Percentiles rank a stretch among this genome's conserved stretches.
phyloP scores from a whole-genome alignment of 2,888 invertebrate genomes.

The Epiblema foenella region DNA sequence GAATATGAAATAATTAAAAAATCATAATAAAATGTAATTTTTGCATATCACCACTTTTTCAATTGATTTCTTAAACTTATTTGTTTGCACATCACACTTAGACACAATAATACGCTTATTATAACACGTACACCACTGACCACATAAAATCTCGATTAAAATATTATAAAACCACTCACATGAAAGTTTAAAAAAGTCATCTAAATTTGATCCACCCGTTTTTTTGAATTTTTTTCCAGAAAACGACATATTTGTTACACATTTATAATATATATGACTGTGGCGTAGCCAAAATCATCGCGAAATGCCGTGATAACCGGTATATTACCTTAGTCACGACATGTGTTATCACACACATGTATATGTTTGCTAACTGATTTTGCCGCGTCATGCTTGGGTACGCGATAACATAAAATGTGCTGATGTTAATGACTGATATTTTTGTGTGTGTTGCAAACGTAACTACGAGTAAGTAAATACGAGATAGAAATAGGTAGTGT shows the following conservation, averaged over 20 bases:
- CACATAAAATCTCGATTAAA: background rate
- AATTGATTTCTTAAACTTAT: background rate
- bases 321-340: conserved; percentile 33
- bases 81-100: background rate
- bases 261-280: conserved; percentile 22
- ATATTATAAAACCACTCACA: conserved; percentile 57
- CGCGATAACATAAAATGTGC: conserved; percentile 5
- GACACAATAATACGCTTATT: background rate
- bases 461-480: too few species aligned
- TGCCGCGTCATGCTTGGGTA: conserved; percentile 26
- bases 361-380: conserved; percentile 1
- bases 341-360: background rate
- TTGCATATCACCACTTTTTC: background rate
- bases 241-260: conserved; percentile 61
- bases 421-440: background rate
- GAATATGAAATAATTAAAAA: background rate
- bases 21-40: background rate
- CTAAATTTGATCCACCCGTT: conserved; percentile 64
- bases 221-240: conserved; percentile 68
- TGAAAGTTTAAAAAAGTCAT: conserved; percentile 59
- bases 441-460: background rate
- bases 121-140: background rate
- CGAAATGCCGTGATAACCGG: conserved; percentile 33
- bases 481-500: too few species aligned
- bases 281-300: conserved; percentile 11